Conservation (phyloP, 2,888 invertebrate species). For the Lysandra bellargus region DNA sequence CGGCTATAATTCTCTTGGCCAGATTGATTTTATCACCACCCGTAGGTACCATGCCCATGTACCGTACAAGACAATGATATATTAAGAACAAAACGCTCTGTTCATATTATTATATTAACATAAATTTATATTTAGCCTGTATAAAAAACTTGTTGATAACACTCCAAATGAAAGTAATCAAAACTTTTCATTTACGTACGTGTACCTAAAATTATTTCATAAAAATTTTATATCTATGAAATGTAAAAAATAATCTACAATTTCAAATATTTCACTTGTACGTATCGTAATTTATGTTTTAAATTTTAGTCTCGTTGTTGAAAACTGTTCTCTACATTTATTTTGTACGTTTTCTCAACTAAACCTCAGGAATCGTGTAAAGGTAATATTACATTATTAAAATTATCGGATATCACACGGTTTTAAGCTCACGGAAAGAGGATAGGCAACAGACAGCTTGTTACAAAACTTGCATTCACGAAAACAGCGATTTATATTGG, state of each 20-base stretch:
- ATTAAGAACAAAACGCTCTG: no score
- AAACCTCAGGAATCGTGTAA: slow-evolving; percentile 15
- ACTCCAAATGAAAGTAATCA: no score
- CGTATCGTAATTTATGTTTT: background rate
- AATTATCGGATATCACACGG: slow-evolving; percentile 39
- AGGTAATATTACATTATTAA: slow-evolving; percentile 33
- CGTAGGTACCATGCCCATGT: background rate
- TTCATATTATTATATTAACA: no score
- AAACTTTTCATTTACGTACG: no score
- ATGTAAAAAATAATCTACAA: no score
- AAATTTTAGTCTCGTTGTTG: background rate
- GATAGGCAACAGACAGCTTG: slow-evolving; percentile 38
- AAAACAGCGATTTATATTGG: slow-evolving; percentile 23
- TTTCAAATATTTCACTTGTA: no score
- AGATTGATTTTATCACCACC: slow-evolving; percentile 23
- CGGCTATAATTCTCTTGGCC: background rate
- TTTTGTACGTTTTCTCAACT: background rate
- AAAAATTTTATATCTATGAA: no score
- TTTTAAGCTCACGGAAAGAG: slow-evolving; percentile 39
- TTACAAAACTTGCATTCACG: slow-evolving; percentile 35
- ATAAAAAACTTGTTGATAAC: no score
- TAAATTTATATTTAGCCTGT: no score
- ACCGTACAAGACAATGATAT: background rate
- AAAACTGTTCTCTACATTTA: background rate
- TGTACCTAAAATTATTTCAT: no score